A percentile compares a stretch with the other conserved stretches of the same genome.
These are phyloP conservation scores for Pyrrhia umbra DNA, from an alignment of 2,888 invertebrate genomes.

Conservation along the genomic window DNA sequence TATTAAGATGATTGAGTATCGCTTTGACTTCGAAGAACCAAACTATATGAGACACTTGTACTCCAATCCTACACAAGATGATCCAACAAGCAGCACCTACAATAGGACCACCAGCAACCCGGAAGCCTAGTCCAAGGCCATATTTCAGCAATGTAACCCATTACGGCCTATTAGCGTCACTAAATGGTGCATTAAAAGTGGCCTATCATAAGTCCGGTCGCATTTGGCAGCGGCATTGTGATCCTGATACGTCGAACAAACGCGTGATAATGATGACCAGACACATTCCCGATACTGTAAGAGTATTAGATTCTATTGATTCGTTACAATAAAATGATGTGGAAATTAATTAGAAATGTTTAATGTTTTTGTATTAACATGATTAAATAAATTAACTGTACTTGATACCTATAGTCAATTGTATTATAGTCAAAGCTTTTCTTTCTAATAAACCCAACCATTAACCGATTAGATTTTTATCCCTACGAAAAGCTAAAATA, in stretches of 20 bases:
- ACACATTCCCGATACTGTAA: constrained; percentile 53
- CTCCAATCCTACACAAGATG: constrained; percentile 3
- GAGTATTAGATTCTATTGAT: constrained; percentile 45
- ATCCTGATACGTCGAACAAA: constrained; percentile 88
- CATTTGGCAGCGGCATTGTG: constrained; percentile 87
- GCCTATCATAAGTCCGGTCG: constrained; percentile 81
- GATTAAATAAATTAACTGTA: too few species aligned
- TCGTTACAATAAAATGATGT: neutral
- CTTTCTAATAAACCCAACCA: too few species aligned
- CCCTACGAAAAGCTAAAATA: too few species aligned
- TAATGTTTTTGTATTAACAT: too few species aligned
- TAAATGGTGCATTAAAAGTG: constrained; percentile 85
- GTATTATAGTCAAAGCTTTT: too few species aligned
- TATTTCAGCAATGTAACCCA: constrained; percentile 73
- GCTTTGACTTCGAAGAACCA: neutral
- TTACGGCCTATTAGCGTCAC: constrained; percentile 78
- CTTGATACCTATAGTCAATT: too few species aligned
- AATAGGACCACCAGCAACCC: constrained; percentile 55
- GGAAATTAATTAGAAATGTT: neutral
- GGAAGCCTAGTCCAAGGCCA: constrained; percentile 68
- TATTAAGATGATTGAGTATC: neutral
- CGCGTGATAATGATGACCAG: constrained; percentile 80
- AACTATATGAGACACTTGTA: neutral
- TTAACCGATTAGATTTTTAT: too few species aligned
- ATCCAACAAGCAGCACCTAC: neutral